Evolutionary conservation across 2,113 vertebrate species (phyloP).

Genomic region (Osmerus eperlanus): DNA sequence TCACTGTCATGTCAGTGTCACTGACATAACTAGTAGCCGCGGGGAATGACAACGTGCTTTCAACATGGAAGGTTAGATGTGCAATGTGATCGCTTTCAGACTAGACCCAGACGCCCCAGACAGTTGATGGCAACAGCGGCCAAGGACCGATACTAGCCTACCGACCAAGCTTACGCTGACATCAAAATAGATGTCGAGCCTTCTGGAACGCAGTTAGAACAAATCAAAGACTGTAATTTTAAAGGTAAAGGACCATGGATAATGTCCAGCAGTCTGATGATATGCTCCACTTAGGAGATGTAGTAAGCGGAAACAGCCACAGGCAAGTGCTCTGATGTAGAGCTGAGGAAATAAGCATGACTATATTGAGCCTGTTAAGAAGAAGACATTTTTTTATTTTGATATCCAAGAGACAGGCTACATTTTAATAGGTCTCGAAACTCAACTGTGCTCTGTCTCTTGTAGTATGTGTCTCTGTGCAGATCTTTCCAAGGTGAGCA

Average conservation of each 20-base stretch:
- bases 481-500: too few species aligned
- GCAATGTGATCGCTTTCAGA: conserved; percentile 6
- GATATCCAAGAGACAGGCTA: conserved; percentile 1
- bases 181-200: too few species aligned
- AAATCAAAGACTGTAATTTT: neutral
- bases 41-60: neutral
- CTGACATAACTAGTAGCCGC: neutral
- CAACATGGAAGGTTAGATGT: conserved; percentile 11
- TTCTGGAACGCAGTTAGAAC: neutral
- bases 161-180: too few species aligned
- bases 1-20: neutral
- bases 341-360: neutral
- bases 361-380: conserved; percentile 2
- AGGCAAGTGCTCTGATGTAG: neutral
- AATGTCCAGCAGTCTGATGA: neutral
- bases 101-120: neutral
- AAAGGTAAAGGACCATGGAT: neutral
- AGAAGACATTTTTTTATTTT: conserved; percentile 7
- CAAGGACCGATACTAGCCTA: conserved; percentile 12
- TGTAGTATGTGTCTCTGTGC: too few species aligned
- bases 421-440: too few species aligned
- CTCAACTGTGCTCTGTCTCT: too few species aligned
- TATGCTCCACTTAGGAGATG: neutral
- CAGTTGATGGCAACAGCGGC: conserved; percentile 1
- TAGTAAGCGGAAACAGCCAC: neutral